phyloP scores from a whole-genome alignment of 2,888 invertebrate genomes.

The Conops quadrifasciatus region DNA sequence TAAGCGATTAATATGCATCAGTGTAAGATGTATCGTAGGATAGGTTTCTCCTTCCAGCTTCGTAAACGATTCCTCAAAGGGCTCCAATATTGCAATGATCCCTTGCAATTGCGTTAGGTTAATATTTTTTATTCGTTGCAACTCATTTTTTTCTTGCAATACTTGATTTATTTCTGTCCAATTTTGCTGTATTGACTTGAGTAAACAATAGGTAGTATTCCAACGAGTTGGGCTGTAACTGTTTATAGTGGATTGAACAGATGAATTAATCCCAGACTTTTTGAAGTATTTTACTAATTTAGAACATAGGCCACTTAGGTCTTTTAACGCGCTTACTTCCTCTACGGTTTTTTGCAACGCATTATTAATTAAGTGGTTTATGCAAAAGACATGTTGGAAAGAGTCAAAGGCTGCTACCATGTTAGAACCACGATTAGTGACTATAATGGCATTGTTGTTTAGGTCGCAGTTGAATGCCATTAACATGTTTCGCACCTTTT shows the following conservation, averaged over 20 bases:
- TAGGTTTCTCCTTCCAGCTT: constrained; percentile 23
- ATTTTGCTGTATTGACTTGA: constrained; percentile 18
- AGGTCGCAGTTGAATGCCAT: constrained; percentile 35
- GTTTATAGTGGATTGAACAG: constrained; percentile 17
- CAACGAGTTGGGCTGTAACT: constrained; percentile 27
- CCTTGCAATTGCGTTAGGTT: constrained; percentile 30
- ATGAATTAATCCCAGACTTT: constrained; percentile 28
- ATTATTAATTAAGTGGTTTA: no score
- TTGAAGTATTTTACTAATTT: no score
- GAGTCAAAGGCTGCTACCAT: constrained; percentile 38
- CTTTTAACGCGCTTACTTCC: no score
- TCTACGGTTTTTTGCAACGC: no score
- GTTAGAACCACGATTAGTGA: constrained; percentile 39
- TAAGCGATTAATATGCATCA: constrained; percentile 10
- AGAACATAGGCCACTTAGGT: no score
- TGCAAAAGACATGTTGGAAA: constrained; percentile 36
- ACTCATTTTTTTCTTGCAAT: constrained; percentile 34
- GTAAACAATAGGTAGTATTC: constrained; percentile 30
- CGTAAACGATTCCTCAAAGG: constrained; percentile 26
- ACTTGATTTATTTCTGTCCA: constrained; percentile 32
- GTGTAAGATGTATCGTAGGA: no score
- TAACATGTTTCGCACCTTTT: constrained; percentile 35
- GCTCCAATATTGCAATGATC: constrained; percentile 9
- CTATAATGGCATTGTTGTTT: constrained; percentile 33
- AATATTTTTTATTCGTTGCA: constrained; percentile 33